Base-by-base conservation (phyloP, 2,888 invertebrate species). In the Cryptocheilus praepositus region DNA sequence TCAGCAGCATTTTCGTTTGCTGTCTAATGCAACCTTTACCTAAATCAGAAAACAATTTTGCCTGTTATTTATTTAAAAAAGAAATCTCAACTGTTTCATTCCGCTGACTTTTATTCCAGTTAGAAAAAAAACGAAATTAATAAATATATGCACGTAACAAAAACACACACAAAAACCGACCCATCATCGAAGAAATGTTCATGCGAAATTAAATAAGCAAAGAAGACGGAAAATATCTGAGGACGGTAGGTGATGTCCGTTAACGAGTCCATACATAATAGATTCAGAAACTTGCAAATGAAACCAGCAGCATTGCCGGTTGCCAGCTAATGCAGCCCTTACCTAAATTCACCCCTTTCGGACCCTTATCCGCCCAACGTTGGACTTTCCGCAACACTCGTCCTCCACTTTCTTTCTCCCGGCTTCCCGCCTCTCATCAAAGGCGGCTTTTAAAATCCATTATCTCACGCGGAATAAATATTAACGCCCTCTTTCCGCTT, bases 181-280 rank as follows among this genome's bases (percentile, higher is more conserved):
- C n/a, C n/a, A n/a, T n/a, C n/a, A n/a, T n/a, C n/a, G n/a, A n/a
- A n/a, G n/a, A n/a, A n/a, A n/a, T n/a, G n/a, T n/a, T n/a, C n/a
- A n/a, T n/a, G n/a, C n/a, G n/a, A n/a, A n/a, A n/a, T n/a, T n/a
- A n/a, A n/a, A n/a, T n/a, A n/a, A n/a, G 22, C 52, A 52, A 49
- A 16, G 51, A n/a, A n/a, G 19, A 15, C 13, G 51, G 52, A 64
- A 62, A 57, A 2, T 5, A n/a, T n/a, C 2, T n/a, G 54, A 2
- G 56, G 56, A 56, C 21, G 62, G 49, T 61, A 71, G 71, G 60
- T 59, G 67, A 74, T 71, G 67, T 65, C 68, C 65, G 74, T 69
- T 76, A 79, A 79, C 78, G 70, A 76, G 77, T 67, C 59, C 66
- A 69, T 78, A 79, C 79, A 78, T 78, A 79, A 78, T 78, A 72